Conservation (phyloP, 1,140 invertebrate genomes). For the Callitettix versicolor region DNA sequence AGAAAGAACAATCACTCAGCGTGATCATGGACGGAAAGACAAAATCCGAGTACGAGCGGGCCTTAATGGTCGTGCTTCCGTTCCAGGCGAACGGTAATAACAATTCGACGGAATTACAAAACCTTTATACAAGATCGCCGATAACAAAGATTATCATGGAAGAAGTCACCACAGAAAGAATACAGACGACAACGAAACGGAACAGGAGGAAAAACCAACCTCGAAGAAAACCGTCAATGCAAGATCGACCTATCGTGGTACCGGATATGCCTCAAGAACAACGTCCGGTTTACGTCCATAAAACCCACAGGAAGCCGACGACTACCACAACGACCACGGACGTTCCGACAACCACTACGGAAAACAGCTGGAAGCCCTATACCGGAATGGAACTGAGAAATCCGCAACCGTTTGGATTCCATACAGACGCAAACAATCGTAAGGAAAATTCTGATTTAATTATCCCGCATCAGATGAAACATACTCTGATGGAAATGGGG, state of each 20-base stretch:
- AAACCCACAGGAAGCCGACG: not conserved
- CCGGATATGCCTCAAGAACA: not conserved
- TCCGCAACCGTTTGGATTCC: not conserved
- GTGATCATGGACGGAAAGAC: not conserved
- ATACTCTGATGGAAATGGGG: not conserved
- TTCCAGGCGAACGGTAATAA: conserved; percentile 36
- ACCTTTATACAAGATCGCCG: conserved; percentile 38
- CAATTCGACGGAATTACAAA: conserved; percentile 32
- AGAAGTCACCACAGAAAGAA: conserved; percentile 5
- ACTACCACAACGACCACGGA: not conserved
- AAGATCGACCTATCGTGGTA: not conserved
- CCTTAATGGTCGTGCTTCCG: conserved; percentile 43
- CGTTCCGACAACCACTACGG: not conserved
- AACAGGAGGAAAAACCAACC: conserved; percentile 15
- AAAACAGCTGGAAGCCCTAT: not conserved
- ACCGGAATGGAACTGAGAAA: not conserved
- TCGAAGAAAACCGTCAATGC: conserved; percentile 12
- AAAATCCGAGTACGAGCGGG: not conserved
- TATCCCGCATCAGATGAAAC: not conserved
- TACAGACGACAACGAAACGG: not conserved
- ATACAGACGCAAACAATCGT: too few species aligned
- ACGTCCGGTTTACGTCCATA: not conserved
- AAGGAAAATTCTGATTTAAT: too few species aligned
- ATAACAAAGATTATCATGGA: not conserved
- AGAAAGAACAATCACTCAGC: not conserved